Conservation (phyloP, 2,797 vertebrate genomes). For the Danio choprae region DNA sequence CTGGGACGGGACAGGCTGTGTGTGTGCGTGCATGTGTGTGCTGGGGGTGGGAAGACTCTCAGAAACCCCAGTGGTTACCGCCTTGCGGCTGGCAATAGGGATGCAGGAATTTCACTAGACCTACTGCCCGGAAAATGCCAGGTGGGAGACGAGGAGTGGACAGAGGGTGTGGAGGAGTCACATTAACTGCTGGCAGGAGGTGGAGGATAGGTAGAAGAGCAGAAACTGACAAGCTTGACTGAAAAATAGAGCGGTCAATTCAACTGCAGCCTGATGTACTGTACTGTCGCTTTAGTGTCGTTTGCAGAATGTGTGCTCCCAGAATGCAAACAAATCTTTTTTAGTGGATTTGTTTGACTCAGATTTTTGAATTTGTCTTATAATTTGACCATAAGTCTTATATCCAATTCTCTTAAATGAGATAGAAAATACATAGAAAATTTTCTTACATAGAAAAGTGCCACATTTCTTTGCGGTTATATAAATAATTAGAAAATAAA, state of each 20-base stretch:
- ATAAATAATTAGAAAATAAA: too few species aligned
- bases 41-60: constrained; percentile 61
- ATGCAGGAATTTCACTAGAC: constrained; percentile 79
- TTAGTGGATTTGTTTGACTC: not conserved
- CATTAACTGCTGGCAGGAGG: constrained; percentile 43
- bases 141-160: constrained; percentile 74
- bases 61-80: constrained; percentile 55
- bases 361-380: not conserved
- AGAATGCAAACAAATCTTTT: not conserved
- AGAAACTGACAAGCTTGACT: constrained; percentile 50
- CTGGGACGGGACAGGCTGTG: constrained; percentile 52
- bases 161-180: constrained; percentile 57
- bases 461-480: not conserved
- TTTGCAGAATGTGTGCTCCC: not conserved
- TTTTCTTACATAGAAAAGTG: not conserved
- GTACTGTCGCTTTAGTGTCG: constrained; percentile 1
- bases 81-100: constrained; percentile 75
- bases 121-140: constrained; percentile 83
- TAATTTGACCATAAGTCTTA: not conserved
- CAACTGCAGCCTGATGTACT: not conserved
- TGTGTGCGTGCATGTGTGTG: constrained; percentile 65
- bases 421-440: not conserved
- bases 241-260: constrained; percentile 44
- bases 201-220: constrained; percentile 56
- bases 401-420: not conserved